Conservation (phyloP, 1,140 invertebrate genomes). For the Trichogramma pretiosum region DNA sequence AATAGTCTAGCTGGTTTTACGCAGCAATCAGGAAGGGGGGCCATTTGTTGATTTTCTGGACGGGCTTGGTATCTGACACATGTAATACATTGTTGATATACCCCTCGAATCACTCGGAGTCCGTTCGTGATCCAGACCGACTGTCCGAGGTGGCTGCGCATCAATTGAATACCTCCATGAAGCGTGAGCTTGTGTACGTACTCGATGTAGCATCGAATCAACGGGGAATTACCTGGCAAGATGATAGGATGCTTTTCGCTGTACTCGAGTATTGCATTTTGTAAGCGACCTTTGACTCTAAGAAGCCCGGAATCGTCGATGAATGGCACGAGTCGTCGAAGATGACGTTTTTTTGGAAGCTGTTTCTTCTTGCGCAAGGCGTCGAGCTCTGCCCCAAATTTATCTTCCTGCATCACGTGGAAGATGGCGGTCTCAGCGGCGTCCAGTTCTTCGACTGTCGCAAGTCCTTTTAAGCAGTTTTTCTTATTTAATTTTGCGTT, state of each 20-base stretch:
- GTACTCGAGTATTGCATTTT: slow-evolving; percentile 15
- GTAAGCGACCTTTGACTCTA: slow-evolving; percentile 27
- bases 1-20: slow-evolving; percentile 24
- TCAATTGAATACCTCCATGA: slow-evolving; percentile 28
- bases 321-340: too few relatives aligned
- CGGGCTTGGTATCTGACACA: slow-evolving; percentile 21
- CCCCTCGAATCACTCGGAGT: slow-evolving; percentile 16
- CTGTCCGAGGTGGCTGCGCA: slow-evolving; percentile 23
- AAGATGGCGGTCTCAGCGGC: too few relatives aligned
- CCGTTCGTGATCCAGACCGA: slow-evolving; percentile 29
- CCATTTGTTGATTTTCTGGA: slow-evolving; percentile 6
- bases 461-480: too few relatives aligned
- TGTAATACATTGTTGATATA: slow-evolving; percentile 24
- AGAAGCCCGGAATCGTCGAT: too few relatives aligned
- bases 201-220: slow-evolving; percentile 20
- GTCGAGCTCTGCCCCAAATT: too few relatives aligned
- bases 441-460: too few relatives aligned
- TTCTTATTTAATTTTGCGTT: too few relatives aligned
- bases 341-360: too few relatives aligned
- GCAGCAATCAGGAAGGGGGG: slow-evolving; percentile 20
- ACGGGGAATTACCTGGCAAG: slow-evolving; percentile 13
- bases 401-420: too few relatives aligned
- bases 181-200: slow-evolving; percentile 25
- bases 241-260: slow-evolving; percentile 22
- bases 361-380: too few relatives aligned